These are phyloP conservation scores for Palythoa heliodiscus DNA, from an alignment of 92 coral and sea anemone species.

Conservation along the genomic window DNA sequence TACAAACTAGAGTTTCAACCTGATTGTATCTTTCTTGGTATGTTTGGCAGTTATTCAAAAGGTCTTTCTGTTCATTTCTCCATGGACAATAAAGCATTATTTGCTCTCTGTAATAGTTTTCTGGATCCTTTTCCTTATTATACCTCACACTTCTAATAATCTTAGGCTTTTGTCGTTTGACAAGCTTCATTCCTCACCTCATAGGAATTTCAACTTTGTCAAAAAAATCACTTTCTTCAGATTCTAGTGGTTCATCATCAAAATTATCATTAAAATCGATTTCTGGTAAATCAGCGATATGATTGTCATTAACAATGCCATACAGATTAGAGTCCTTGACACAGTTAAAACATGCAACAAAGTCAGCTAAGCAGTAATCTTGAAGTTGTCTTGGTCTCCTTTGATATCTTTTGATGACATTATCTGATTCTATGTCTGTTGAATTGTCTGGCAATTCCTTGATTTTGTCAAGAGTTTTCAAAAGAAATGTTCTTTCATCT, in stretches of 20 bases:
- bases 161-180: neutral
- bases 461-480: slow-evolving; percentile 43
- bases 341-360: slow-evolving; percentile 45
- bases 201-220: slow-evolving; percentile 1
- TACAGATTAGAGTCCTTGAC: neutral
- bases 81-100: slow-evolving; percentile 56
- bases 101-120: slow-evolving; percentile 55
- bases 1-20: neutral
- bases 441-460: slow-evolving; percentile 60
- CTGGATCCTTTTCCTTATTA: slow-evolving; percentile 56
- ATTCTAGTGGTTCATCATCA: slow-evolving; percentile 53
- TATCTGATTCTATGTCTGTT: slow-evolving; percentile 50
- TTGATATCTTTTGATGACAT: slow-evolving; percentile 60
- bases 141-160: slow-evolving; percentile 43
- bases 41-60: slow-evolving; percentile 29
- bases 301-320: slow-evolving; percentile 1
- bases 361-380: slow-evolving; percentile 42
- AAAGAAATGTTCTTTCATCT: neutral
- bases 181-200: neutral
- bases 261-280: slow-evolving; percentile 39
- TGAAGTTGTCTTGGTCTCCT: slow-evolving; percentile 63
- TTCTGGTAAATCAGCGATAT: slow-evolving; percentile 20
- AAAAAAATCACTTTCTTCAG: neutral
- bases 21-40: neutral
- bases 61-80: slow-evolving; percentile 56